phyloP scores from a whole-genome alignment of 2,797 vertebrate genomes.

The Pipistrellus kuhlii region DNA sequence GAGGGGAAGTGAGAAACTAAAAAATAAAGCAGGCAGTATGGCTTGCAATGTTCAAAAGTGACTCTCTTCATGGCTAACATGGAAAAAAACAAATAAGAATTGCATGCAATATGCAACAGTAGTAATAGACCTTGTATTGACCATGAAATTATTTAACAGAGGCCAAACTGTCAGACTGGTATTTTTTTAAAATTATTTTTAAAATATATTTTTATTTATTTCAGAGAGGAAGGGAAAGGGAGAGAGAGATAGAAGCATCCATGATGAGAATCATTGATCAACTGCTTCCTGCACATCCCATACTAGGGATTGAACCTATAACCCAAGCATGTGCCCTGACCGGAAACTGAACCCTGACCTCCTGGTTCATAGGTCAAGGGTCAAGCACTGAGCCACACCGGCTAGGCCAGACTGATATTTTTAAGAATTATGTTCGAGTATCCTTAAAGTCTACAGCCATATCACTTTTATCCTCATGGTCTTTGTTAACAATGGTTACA shows the following conservation, averaged over 20 bases:
- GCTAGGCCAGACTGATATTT: not conserved
- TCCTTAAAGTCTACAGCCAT: conserved; percentile 57
- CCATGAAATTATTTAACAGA: conserved; percentile 34
- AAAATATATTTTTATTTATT: too few species aligned
- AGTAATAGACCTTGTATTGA: conserved; percentile 15
- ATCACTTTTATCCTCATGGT: not conserved
- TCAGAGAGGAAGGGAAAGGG: too few species aligned
- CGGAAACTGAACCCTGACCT: too few species aligned
- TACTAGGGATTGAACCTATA: too few species aligned
- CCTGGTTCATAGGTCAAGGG: too few species aligned
- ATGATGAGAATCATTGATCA: too few species aligned
- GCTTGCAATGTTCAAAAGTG: not conserved
- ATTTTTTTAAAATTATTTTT: conserved; percentile 42
- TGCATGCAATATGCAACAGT: not conserved
- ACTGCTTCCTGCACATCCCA: too few species aligned
- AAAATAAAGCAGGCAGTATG: conserved; percentile 31
- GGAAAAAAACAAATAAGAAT: conserved; percentile 21
- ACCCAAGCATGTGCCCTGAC: too few species aligned
- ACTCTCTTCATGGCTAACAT: not conserved
- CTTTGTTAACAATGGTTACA: conserved; percentile 49
- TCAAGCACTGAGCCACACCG: too few species aligned
- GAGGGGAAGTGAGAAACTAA: not conserved
- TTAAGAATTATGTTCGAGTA: conserved; percentile 10
- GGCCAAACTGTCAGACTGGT: not conserved
- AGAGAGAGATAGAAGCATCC: too few species aligned